Conservation (phyloP, 2,888 invertebrate species). For the Phortica okadai region DNA sequence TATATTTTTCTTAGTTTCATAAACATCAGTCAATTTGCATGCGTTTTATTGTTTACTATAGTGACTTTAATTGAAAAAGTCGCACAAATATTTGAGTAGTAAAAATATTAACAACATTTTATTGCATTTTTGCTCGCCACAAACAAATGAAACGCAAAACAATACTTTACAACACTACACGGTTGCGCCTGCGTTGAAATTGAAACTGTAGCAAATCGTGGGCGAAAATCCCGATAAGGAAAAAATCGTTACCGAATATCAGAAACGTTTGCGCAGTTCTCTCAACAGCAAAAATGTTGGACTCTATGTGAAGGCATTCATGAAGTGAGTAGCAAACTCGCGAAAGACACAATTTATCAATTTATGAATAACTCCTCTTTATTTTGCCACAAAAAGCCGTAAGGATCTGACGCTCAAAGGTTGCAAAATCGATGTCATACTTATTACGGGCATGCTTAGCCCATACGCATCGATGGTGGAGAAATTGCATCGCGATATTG, state of each 20-base stretch:
- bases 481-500: slow-evolving; percentile 86
- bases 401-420: slow-evolving; percentile 84
- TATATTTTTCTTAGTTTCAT: background rate
- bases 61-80: slow-evolving; percentile 6
- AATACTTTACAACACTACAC: slow-evolving; percentile 37
- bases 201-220: slow-evolving; percentile 78
- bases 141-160: slow-evolving; percentile 25
- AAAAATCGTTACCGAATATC: slow-evolving; percentile 85
- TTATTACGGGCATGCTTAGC: slow-evolving; percentile 87
- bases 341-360: background rate
- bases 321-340: slow-evolving; percentile 82
- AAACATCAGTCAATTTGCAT: slow-evolving; percentile 23
- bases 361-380: background rate
- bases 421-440: slow-evolving; percentile 86
- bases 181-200: slow-evolving; percentile 9
- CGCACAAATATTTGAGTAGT: background rate
- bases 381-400: slow-evolving; percentile 77
- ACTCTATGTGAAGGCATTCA: slow-evolving; percentile 88
- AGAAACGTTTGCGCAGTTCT: slow-evolving; percentile 84
- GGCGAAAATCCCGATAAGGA: slow-evolving; percentile 83
- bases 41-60: slow-evolving; percentile 29
- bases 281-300: slow-evolving; percentile 90
- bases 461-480: slow-evolving; percentile 89
- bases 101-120: slow-evolving; percentile 43
- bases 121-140: slow-evolving; percentile 40